These are phyloP conservation scores for Watersipora subatra DNA, from an alignment of 1,140 invertebrate genomes.

Conservation along the genomic window DNA sequence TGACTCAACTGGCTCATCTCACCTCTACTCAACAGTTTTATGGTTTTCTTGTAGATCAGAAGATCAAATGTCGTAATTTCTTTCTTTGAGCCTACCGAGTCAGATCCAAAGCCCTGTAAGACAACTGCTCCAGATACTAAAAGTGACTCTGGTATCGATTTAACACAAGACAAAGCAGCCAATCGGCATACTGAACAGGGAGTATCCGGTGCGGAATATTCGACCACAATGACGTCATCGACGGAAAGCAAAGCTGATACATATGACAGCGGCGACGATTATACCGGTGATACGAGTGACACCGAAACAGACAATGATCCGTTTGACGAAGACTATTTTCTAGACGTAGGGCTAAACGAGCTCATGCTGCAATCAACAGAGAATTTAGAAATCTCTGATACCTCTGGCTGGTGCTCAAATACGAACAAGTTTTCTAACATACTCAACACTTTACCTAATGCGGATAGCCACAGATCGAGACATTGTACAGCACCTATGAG, in stretches of 20 bases:
- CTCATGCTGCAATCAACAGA: background rate
- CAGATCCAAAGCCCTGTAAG: background rate
- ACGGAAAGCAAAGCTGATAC: background rate
- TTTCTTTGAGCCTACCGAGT: background rate
- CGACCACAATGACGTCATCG: background rate
- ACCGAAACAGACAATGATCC: background rate
- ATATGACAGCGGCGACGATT: background rate
- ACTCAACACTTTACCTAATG: background rate
- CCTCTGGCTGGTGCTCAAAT: constrained; percentile 1
- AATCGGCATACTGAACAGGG: background rate
- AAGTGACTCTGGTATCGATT: background rate
- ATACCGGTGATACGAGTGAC: background rate
- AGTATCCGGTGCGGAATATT: too few relatives aligned
- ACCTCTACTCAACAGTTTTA: too few relatives aligned
- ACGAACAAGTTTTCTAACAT: constrained; percentile 1
- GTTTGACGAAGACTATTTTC: constrained; percentile 2
- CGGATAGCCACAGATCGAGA: background rate
- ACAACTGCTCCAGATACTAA: background rate
- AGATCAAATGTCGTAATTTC: background rate
- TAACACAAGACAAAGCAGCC: background rate
- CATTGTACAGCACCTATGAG: background rate
- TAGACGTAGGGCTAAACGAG: background rate
- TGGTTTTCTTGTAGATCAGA: background rate
- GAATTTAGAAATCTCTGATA: background rate
- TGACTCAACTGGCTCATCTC: too few relatives aligned